Evolutionary conservation across 2,888 invertebrate species (phyloP).

Genomic region (Drosophila formosana): DNA sequence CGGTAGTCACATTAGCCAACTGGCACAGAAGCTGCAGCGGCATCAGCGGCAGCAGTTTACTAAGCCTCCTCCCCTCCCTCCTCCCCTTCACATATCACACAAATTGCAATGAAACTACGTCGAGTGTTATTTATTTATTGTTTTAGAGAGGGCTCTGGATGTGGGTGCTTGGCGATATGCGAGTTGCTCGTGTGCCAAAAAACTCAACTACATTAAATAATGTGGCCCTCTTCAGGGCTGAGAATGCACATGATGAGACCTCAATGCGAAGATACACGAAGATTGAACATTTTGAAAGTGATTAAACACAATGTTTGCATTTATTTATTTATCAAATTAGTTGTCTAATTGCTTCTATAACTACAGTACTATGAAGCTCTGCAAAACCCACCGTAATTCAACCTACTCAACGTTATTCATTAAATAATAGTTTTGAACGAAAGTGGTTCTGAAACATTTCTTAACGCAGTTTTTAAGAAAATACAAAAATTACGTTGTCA

Average conservation of each 20-base stretch:
- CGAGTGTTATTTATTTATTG: conserved; percentile 54
- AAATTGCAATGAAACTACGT: conserved; percentile 57
- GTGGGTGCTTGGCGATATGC: conserved; percentile 15
- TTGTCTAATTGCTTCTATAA: too few relatives aligned
- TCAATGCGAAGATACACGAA: not conserved
- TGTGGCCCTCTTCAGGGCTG: not conserved
- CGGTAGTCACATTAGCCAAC: conserved; percentile 58
- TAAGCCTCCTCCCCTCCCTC: not conserved
- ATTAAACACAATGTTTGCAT: not conserved
- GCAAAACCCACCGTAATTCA: too few relatives aligned
- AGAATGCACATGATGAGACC: not conserved
- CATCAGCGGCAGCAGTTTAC: not conserved
- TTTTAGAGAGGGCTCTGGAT: conserved; percentile 18
- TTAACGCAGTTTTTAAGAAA: too few relatives aligned
- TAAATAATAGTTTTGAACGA: too few relatives aligned
- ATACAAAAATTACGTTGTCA: too few relatives aligned
- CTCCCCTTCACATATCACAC: conserved; percentile 35
- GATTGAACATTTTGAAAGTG: not conserved
- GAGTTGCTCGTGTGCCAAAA: conserved; percentile 24
- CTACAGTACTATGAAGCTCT: too few relatives aligned
- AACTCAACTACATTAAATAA: conserved; percentile 9
- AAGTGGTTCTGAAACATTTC: too few relatives aligned
- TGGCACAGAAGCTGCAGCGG: conserved; percentile 9
- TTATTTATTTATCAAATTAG: too few relatives aligned
- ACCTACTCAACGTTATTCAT: too few relatives aligned